Percentiles rank a stretch among this genome's conserved stretches.
Conservation (phyloP, 2,888 invertebrate genomes). For the Cheiracanthium punctorium region DNA sequence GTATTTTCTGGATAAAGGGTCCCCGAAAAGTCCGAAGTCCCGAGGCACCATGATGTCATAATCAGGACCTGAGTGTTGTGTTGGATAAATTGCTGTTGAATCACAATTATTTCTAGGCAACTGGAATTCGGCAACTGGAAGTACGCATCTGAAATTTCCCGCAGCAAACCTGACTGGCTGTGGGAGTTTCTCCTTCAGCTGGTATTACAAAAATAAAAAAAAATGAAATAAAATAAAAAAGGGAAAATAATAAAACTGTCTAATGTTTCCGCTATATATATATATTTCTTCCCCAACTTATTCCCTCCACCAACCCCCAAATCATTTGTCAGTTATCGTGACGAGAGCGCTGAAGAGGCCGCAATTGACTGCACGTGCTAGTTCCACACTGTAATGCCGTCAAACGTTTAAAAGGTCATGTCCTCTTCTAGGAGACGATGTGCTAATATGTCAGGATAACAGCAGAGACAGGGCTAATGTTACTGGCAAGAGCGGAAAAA, state of each 20-base stretch:
- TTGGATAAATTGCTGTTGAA: too few species aligned
- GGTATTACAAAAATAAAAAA: neutral
- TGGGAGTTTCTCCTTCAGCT: neutral
- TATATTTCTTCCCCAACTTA: too few species aligned
- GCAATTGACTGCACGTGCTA: conserved; percentile 7
- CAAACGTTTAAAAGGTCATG: conserved; percentile 1
- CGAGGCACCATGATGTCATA: too few species aligned
- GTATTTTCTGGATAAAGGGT: too few species aligned
- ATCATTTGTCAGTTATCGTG: neutral
- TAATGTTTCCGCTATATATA: neutral
- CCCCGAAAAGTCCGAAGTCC: too few species aligned
- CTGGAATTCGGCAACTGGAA: too few species aligned
- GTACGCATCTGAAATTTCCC: too few species aligned
- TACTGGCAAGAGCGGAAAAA: too few species aligned
- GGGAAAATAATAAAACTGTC: neutral
- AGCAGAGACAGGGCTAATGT: neutral
- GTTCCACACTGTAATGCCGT: neutral
- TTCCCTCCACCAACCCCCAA: neutral
- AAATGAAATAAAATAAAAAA: too few species aligned
- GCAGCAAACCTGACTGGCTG: neutral
- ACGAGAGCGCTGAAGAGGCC: neutral
- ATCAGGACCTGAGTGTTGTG: too few species aligned
- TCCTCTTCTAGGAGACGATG: neutral
- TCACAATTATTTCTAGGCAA: too few species aligned
- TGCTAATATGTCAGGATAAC: neutral